Conservation (phyloP, 2,113 vertebrate species). For the Gnathonemus echidnorhynchus region DNA sequence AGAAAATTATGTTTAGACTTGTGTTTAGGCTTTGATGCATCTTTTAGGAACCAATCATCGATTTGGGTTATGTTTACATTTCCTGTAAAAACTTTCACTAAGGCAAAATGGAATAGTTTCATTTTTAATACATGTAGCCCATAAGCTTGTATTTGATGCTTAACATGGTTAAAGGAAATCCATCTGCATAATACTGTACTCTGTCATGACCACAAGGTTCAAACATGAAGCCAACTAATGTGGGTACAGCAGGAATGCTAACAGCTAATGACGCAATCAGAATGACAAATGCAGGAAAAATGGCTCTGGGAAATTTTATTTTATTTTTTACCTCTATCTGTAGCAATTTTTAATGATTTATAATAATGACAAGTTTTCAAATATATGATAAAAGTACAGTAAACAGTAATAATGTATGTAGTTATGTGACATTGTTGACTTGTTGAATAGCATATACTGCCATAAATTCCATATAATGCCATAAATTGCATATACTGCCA, state of each 20-base stretch:
- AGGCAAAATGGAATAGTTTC: not conserved
- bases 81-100: not conserved
- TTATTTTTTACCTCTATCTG: not conserved
- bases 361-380: not conserved
- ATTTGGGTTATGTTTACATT: not conserved
- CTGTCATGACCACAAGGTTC: not conserved
- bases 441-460: not conserved
- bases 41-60: not conserved
- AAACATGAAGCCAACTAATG: not conserved
- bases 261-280: not conserved
- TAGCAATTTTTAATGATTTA: not conserved
- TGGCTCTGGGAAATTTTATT: not conserved
- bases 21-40: not conserved
- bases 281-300: not conserved
- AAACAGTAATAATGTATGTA: not conserved
- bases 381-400: not conserved
- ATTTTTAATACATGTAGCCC: not conserved
- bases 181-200: not conserved
- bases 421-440: not conserved
- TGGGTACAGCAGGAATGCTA: not conserved
- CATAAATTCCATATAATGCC: not conserved
- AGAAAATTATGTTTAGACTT: not conserved
- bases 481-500: not conserved
- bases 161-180: not conserved
- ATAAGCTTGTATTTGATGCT: not conserved